Base-by-base conservation (phyloP, 2,113 vertebrate species). In the Otolemur garnettii region DNA sequence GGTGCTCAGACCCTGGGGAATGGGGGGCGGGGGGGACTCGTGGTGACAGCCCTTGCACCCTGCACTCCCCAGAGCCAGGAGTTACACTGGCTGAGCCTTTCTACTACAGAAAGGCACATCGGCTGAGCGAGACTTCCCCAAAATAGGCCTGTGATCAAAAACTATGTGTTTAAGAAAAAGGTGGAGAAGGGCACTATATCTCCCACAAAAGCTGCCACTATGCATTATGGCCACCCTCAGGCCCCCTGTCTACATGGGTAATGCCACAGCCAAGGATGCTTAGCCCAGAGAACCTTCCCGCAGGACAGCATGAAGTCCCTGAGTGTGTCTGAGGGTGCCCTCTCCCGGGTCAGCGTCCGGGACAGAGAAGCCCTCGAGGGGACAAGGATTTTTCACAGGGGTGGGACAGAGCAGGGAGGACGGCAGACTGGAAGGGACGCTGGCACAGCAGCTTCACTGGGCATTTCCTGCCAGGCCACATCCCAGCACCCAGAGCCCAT, bases 111-210 rank as follows among this genome's bases (percentile, higher is more conserved):
- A 42, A 71, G 26, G 15, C 0, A 57, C 18, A 26, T 9, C 18
- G 1, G 14, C 6, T 0, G 2, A 53, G 14, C 0, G 7, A 18
- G 33, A 18, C 42, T 50, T 50, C 33, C n/a, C 19, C 71, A n/a
- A 18, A 55, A 33, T 1, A 24, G 10, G 28, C 11, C 4, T 13
- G 42, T 45, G 19, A 26, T n/a, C 42, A n/a, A 19, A 4, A 18
- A 79, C 19, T 18, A 50, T 5, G 4, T 57, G 79, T 21, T 85
- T 74, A 74, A 93, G 28, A 15, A 35, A 17, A 35, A 42, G 17
- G 35, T 5, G 5, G 26, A 3, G 33, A 26, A 21, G 0, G 28
- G 15, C 38, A 8, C 6, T 22, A 24, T 1, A 9, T 33, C 22
- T 35, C n/a, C 50, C 62, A 42, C 24, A 60, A 42, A 62, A 28